Percentiles rank a stretch among this genome's conserved stretches.
phyloP scores from a whole-genome alignment of 2,888 invertebrate species.

The Danaus chrysippus region DNA sequence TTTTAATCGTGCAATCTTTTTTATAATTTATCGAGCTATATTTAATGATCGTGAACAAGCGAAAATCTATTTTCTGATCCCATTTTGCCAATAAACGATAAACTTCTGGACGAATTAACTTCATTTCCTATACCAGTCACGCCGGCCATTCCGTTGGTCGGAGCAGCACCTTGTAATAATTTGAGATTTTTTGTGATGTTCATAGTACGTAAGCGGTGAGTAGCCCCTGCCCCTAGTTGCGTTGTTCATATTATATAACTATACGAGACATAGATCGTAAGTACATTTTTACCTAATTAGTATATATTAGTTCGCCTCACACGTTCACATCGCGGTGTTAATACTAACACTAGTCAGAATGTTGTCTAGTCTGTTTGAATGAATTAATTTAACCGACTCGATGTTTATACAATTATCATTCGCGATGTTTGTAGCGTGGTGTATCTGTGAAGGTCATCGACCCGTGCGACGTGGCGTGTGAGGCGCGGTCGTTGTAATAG shows the following conservation, averaged over 20 bases:
- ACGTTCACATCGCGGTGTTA: conserved; percentile 40
- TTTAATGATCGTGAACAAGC: conserved; percentile 38
- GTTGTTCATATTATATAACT: conserved; percentile 69
- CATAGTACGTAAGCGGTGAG: conserved; percentile 59
- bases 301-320: conserved; percentile 61
- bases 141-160: conserved; percentile 40
- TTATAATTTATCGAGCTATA: conserved; percentile 38
- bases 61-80: conserved; percentile 38
- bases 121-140: conserved; percentile 41
- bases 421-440: not conserved
- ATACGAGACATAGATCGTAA: conserved; percentile 58
- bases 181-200: conserved; percentile 64
- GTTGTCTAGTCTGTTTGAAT: conserved; percentile 2
- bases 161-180: conserved; percentile 39
- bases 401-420: not conserved
- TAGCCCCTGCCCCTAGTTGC: conserved; percentile 64
- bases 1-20: conserved; percentile 52
- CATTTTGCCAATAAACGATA: conserved; percentile 41
- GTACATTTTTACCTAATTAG: conserved; percentile 71
- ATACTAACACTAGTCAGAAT: conserved; percentile 24
- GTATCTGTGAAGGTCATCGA: not conserved
- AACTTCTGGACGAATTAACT: conserved; percentile 34
- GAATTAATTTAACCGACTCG: not conserved
- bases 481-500: conserved; percentile 48
- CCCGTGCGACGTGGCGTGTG: conserved; percentile 50